phyloP scores from a whole-genome alignment of 2,113 vertebrate genomes.

The Apeltes quadracus region DNA sequence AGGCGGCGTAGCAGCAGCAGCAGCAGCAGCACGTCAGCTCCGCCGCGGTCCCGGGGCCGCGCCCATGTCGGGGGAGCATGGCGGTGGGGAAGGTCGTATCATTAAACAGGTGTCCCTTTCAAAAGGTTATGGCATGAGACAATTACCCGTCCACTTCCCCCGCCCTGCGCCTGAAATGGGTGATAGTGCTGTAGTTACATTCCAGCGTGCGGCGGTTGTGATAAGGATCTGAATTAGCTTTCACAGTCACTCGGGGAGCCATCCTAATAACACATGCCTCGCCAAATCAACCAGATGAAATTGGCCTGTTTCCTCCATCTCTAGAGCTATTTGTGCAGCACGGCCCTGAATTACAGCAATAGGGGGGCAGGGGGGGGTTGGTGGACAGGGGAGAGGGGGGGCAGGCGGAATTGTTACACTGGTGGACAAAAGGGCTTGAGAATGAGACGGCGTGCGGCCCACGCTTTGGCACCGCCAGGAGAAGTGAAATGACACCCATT shows the following conservation, averaged over 20 bases:
- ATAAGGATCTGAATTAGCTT: constrained; percentile 82
- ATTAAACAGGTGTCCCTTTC: constrained; percentile 63
- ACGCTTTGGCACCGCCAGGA: not conserved
- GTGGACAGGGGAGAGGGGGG: not conserved
- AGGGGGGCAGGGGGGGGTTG: too few species aligned
- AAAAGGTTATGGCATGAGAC: constrained; percentile 70
- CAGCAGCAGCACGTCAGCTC: constrained; percentile 12
- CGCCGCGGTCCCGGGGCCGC: not conserved
- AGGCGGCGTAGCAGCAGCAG: not conserved
- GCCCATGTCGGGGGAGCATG: not conserved
- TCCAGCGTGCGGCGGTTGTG: constrained; percentile 68
- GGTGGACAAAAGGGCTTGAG: constrained; percentile 39
- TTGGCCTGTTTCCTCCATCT: constrained; percentile 70
- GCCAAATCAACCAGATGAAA: constrained; percentile 70
- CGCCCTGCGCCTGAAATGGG: constrained; percentile 66
- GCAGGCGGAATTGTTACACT: constrained; percentile 29
- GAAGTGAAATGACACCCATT: constrained; percentile 21
- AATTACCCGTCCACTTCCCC: constrained; percentile 69
- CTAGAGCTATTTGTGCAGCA: constrained; percentile 69
- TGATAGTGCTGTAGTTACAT: constrained; percentile 63
- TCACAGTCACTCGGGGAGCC: constrained; percentile 70
- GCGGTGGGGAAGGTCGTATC: not conserved
- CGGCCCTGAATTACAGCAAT: constrained; percentile 54
- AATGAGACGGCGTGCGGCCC: constrained; percentile 28
- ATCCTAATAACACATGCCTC: constrained; percentile 72